Percentiles rank a stretch among this genome's conserved stretches.
phyloP scores from a whole-genome alignment of 2,797 vertebrate genomes.

The Poeciliopsis gracilis region DNA sequence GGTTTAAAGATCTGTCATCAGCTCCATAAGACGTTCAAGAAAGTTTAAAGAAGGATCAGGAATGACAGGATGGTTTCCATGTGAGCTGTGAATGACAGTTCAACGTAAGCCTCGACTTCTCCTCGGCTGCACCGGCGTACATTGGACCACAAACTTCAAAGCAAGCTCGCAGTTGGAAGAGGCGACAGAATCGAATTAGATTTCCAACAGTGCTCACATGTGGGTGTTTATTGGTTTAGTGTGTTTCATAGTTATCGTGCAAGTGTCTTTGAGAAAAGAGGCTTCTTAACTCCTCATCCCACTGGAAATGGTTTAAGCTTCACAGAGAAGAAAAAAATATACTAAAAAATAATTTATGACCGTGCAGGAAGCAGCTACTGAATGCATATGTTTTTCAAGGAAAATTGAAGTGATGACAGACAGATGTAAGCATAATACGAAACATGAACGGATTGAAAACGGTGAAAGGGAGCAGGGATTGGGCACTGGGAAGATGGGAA shows the following conservation, averaged over 20 bases:
- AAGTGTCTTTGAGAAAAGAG: conserved; percentile 46
- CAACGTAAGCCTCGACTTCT: conserved; percentile 16
- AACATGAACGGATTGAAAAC: conserved; percentile 2
- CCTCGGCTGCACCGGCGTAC: conserved; percentile 37
- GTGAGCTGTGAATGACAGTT: conserved; percentile 27
- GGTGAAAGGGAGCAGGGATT: conserved; percentile 2
- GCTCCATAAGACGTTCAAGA: conserved; percentile 24
- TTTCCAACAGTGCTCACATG: conserved; percentile 49
- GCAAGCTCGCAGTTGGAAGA: conserved; percentile 36
- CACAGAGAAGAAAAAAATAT: conserved; percentile 19
- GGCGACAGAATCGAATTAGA: conserved; percentile 59
- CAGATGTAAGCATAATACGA: conserved; percentile 18
- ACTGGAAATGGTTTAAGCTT: conserved; percentile 28
- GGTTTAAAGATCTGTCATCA: conserved; percentile 50
- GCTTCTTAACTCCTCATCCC: conserved; percentile 31
- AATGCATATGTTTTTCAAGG: neutral
- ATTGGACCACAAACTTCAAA: conserved; percentile 59
- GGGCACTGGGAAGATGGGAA: conserved; percentile 4
- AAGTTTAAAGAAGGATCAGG: conserved; percentile 36
- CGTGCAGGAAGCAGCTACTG: conserved; percentile 30
- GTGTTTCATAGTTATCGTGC: conserved; percentile 56
- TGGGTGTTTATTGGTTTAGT: conserved; percentile 56
- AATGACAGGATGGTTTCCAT: conserved; percentile 47
- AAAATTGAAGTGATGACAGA: conserved; percentile 9
- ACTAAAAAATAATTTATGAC: conserved; percentile 24